phyloP scores from a whole-genome alignment of 2,888 invertebrate species.

The Norana najaformis region DNA sequence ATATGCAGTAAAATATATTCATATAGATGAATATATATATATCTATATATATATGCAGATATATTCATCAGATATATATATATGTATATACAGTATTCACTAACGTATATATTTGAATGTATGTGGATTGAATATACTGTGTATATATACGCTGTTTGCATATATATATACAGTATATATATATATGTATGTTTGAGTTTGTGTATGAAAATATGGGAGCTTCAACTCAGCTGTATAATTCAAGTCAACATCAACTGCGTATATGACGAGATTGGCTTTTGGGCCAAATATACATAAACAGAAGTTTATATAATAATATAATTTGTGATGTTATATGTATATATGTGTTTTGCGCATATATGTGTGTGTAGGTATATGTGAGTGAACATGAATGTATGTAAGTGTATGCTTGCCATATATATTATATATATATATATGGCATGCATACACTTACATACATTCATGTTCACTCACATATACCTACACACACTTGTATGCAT shows the following conservation, averaged over 20 bases:
- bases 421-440: neutral
- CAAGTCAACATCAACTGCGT: neutral
- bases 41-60: neutral
- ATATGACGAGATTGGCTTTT: neutral
- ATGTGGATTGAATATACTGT: neutral
- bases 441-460: neutral
- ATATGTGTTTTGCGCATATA: neutral
- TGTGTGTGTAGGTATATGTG: neutral
- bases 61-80: neutral
- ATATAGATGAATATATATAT: too few relatives aligned
- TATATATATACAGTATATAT: too few relatives aligned
- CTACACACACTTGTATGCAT: neutral
- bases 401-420: neutral
- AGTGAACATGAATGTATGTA: neutral
- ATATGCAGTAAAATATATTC: neutral
- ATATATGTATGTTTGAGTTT: neutral
- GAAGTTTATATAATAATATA: too few relatives aligned
- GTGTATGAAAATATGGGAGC: neutral
- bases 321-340: neutral
- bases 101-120: neutral
- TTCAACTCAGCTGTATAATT: neutral
- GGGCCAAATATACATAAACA: neutral
- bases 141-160: too few relatives aligned
- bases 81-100: neutral
- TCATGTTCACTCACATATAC: neutral